Evolutionary conservation across 2,888 invertebrate genomes (phyloP).

Genomic region (Endotricha flammealis): DNA sequence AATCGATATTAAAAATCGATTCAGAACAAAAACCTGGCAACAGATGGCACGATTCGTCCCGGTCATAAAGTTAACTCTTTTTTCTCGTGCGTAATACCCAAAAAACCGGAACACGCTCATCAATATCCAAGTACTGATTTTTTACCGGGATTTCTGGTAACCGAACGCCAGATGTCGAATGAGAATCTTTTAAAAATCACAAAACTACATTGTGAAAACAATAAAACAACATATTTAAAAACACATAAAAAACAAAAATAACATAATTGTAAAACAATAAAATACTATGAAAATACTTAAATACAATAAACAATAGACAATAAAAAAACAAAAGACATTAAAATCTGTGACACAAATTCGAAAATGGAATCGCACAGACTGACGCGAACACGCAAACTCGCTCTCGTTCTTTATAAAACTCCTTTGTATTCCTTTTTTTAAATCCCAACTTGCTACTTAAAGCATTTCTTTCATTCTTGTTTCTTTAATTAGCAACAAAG

Average conservation of each 20-base stretch:
- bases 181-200: slow-evolving; percentile 14
- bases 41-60: slow-evolving; percentile 36
- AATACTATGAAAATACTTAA: slow-evolving; percentile 5
- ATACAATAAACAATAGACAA: slow-evolving; percentile 18
- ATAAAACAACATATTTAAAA: slow-evolving; percentile 11
- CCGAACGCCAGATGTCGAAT: slow-evolving; percentile 45
- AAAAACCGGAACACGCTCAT: slow-evolving; percentile 49
- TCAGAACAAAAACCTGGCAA: slow-evolving; percentile 23
- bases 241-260: slow-evolving; percentile 14
- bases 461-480: slow-evolving; percentile 64
- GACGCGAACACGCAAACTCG: slow-evolving; percentile 65
- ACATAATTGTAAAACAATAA: too few relatives aligned
- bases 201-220: background rate
- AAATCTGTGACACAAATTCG: slow-evolving; percentile 33
- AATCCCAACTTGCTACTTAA: slow-evolving; percentile 72
- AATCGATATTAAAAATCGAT: slow-evolving; percentile 24
- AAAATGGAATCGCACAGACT: slow-evolving; percentile 57
- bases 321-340: slow-evolving; percentile 25
- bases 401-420: slow-evolving; percentile 63
- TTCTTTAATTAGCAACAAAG: slow-evolving; percentile 75
- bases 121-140: slow-evolving; percentile 47
- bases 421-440: slow-evolving; percentile 22
- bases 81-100: slow-evolving; percentile 23
- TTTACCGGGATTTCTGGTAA: slow-evolving; percentile 43
- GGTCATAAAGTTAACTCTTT: slow-evolving; percentile 36